Percentiles rank a stretch among this genome's conserved stretches.
Evolutionary conservation across 1,140 invertebrate species (phyloP).

Genomic region (Procambarus virginalis): DNA sequence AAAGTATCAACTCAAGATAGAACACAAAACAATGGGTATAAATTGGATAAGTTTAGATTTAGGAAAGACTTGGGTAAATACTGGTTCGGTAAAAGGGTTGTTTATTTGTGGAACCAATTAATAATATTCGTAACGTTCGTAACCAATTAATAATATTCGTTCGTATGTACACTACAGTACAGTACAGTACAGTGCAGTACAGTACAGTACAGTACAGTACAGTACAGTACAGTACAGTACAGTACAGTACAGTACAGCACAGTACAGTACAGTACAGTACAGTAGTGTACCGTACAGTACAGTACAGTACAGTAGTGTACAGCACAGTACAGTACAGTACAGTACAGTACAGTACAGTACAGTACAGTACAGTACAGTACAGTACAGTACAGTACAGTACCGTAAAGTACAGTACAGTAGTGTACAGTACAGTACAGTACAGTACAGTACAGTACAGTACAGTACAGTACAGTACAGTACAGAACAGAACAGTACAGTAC

Average conservation of each 20-base stretch:
- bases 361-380: slow-evolving; percentile 55
- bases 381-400: slow-evolving; percentile 65
- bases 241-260: slow-evolving; percentile 64
- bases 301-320: slow-evolving; percentile 58
- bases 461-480: slow-evolving; percentile 70
- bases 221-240: slow-evolving; percentile 68
- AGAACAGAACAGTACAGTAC: slow-evolving; percentile 70
- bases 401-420: slow-evolving; percentile 70
- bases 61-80: no score
- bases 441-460: slow-evolving; percentile 70
- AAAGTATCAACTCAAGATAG: no score
- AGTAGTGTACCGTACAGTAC: slow-evolving; percentile 69
- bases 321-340: slow-evolving; percentile 65
- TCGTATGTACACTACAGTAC: slow-evolving; percentile 69
- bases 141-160: no score
- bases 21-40: no score
- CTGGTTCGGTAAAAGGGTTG: no score
- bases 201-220: slow-evolving; percentile 66
- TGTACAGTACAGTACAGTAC: slow-evolving; percentile 71
- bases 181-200: slow-evolving; percentile 66
- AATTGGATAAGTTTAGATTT: no score
- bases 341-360: slow-evolving; percentile 66
- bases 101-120: no score
- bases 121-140: no score
- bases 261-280: slow-evolving; percentile 68